phyloP scores from a whole-genome alignment of 2,113 vertebrate species.

The Poecile atricapillus region DNA sequence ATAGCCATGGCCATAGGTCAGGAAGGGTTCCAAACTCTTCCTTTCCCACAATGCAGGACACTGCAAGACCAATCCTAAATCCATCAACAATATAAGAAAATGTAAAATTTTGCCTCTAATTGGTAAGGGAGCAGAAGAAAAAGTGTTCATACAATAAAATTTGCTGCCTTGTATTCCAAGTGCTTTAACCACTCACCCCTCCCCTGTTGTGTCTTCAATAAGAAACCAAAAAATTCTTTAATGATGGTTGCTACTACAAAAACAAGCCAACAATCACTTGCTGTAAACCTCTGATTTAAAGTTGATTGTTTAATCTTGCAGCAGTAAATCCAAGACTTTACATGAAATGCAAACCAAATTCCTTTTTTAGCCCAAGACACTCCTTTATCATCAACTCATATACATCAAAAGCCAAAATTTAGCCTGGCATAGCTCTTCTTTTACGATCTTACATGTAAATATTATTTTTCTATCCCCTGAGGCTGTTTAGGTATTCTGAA shows the following conservation, averaged over 20 bases:
- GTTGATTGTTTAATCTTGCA: not conserved
- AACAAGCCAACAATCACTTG: not conserved
- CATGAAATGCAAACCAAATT: not conserved
- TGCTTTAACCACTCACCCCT: not conserved
- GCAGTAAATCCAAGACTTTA: not conserved
- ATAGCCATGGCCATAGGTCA: not conserved
- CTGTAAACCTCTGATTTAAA: not conserved
- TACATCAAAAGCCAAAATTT: not conserved
- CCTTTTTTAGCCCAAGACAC: not conserved
- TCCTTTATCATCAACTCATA: not conserved
- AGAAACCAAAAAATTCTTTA: not conserved
- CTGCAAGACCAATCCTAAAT: not conserved
- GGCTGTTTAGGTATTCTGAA: not conserved
- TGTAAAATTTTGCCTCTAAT: not conserved
- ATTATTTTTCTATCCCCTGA: not conserved
- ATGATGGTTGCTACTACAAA: not conserved
- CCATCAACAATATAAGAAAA: not conserved
- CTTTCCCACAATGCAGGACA: not conserved
- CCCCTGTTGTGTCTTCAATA: not conserved
- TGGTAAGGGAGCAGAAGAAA: not conserved
- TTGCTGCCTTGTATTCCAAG: not conserved
- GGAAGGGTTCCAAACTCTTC: not conserved
- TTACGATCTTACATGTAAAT: conserved; percentile 3
- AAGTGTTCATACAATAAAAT: not conserved
- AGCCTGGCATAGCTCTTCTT: not conserved